Evolutionary conservation across 2,113 vertebrate genomes (phyloP), one percentile per base, ranked within the genome.

Genomic region (Thunnus maccoyii): DNA sequence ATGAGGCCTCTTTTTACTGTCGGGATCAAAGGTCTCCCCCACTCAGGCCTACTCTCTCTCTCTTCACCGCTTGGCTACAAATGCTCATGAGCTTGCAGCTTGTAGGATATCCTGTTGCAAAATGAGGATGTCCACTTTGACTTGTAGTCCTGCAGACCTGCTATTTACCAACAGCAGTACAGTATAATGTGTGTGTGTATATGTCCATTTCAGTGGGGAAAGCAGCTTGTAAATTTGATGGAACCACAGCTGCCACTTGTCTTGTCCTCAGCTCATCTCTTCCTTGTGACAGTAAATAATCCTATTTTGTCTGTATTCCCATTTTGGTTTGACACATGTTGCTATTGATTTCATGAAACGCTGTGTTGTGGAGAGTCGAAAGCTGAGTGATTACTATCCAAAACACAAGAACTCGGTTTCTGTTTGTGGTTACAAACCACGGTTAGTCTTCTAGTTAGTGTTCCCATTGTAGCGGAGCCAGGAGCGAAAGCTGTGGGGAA

Each of bases 1-100:
- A 82, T 54, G 76, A 91, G 76, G 80, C 52, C 83, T 86, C 57
- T 66, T 72, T 86, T 92, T 89, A 87, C 72, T 75, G 72, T 62
- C 17, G 71, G 76, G 84, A 71, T 83, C 84, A 88, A 78, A 88
- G 76, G 85, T 80, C 80, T 61, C 14, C 56, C 44, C 18, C 47
- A 18, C 71, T 83, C 22, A 60, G 62, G 46, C 32, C 82, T 55
- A 41, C 52, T 22, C 22, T 22, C 22, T 22, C 56, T 88, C 62
- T 81, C n/a, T 78, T 51, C 47, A 74, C 47, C 61, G 30, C 65
- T 32, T 61, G 52, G 54, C 15, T 25, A 46, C 56, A 73, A 16
- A 69, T 56, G 20, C 61, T 36, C 32, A 1, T 52, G 36, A 41
- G 20, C 55, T 61, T 3, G 11, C 27, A 52, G 48, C 30, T 44